Evolutionary conservation across 2,113 vertebrate genomes (phyloP), one percentile per base, ranked within the genome.

Genomic region (Ctenodactylus gundi): DNA sequence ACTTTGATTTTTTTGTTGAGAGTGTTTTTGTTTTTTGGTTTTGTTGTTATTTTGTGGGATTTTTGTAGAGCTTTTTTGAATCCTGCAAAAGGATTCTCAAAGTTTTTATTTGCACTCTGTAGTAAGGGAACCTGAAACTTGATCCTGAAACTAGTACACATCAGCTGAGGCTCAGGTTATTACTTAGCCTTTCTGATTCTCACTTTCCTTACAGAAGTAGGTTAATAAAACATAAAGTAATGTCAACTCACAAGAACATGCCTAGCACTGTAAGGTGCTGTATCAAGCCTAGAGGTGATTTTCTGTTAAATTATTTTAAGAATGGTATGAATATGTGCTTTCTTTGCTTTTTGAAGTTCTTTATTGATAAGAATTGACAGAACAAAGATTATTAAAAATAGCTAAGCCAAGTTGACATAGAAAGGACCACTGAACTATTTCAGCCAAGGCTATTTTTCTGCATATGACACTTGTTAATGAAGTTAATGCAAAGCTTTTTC

Each of bases 291-390:
- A 6, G 4, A 58, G n/a, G 57, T 67, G 18, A 77, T 81, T 92
- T 88, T 65, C 31, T 57, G 1, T 73, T 84, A 57, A n/a, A n/a
- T 65, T 46, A 78, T 91, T 81, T 96, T 58, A 51, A 83, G 36
- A 87, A 68, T 86, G 27, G 18, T 67, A 15, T 18, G 11, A 4
- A 55, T 17, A 62, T 85, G 41, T 34, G 4, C 34, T 82, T 88
- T 75, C 9, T 94, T 92, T 94, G 65, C 34, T 60, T 85, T 68
- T 77, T 73, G 36, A 90, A 90, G 80, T 91, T 81, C 31, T 57
- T 4, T n/a, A 36, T 72, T 41, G 29, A 6, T 57, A 41, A 34
- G 67, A 41, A 92, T 3, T 6, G 77, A 76, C 1, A 44, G 76
- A 78, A 77, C 3, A 68, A 58, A 91, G 70, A 73, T 86, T 78